Conservation (phyloP, 2,797 vertebrate species). For the Mormyrus hasselquistii region DNA sequence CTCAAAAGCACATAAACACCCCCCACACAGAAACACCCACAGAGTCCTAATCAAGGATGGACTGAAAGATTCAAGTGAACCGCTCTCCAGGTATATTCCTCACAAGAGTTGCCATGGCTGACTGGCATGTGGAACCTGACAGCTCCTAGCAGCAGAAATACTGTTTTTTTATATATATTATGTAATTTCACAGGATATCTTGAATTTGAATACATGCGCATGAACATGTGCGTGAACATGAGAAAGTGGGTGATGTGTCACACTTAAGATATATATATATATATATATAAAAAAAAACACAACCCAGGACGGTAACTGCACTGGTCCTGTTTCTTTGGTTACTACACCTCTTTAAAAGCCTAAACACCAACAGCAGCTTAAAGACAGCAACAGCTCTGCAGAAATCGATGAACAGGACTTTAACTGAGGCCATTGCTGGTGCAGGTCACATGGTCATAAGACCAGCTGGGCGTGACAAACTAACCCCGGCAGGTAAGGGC, state of each 20-base stretch:
- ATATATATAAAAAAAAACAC: not conserved
- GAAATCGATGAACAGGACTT: not conserved
- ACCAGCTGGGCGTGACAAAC: not conserved
- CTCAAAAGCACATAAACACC: not conserved
- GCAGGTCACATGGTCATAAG: not conserved
- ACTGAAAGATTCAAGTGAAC: not conserved
- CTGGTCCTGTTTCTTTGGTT: not conserved
- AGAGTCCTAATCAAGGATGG: not conserved
- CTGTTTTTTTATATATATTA: not conserved
- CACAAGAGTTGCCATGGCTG: not conserved
- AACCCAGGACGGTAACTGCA: not conserved
- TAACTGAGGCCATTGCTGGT: not conserved
- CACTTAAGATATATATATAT: not conserved
- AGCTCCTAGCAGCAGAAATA: not conserved
- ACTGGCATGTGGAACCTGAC: not conserved
- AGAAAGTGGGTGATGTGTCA: constrained; percentile 32
- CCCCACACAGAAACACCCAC: not conserved
- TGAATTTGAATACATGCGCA: constrained; percentile 35
- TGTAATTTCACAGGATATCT: constrained; percentile 23
- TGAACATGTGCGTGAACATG: constrained; percentile 41
- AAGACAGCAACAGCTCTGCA: not conserved
- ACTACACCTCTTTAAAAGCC: not conserved
- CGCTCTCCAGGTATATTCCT: not conserved
- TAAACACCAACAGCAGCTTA: not conserved
- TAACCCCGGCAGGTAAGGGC: not conserved